Evolutionary conservation across 2,113 vertebrate species (phyloP), one percentile per base, ranked within the genome.

Genomic region (Camelus dromedarius): DNA sequence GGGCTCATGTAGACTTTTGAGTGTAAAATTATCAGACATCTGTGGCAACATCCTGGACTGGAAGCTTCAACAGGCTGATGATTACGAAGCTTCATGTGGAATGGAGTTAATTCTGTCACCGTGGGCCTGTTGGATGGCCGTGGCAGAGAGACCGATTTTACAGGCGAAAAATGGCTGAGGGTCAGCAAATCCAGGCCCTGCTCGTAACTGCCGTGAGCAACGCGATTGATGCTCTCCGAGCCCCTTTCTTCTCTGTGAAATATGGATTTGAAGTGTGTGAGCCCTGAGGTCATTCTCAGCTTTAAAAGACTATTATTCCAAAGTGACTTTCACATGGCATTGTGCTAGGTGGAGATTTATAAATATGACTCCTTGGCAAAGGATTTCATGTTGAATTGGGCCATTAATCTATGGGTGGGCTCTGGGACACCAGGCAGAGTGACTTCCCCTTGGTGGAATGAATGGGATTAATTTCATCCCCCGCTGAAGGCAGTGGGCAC

Each of bases 331-430:
- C 95, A 82, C 3, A 2, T 95, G 90, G 48, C 38, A 77, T 94
- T 97, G 77, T 94, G 62, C 67, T 91, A 73, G 56, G 77, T 83
- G 54, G 54, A 89, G 81, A 97, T 97, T 96, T 96, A 97, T 93
- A 91, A 73, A 90, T 82, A 82, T 48, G 67, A 79, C 42, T 85
- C 28, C 16, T 82, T 73, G 10, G 93, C 84, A 96, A 89, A 70
- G 46, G 67, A 83, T 42, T 90, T 96, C 60, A 28, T 10, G 28
- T 89, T 75, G 73, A 93, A 89, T 87, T 42, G n/a, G 73, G 6
- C 73, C 38, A 28, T 96, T 96, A 77, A 94, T 96, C 85, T 91
- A 26, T 52, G 26, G 70, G 77, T 79, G 62, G 77, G 2, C 32
- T 69, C 46, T 2, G 3, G 14, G 54, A 85, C 30, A 89, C 26